A percentile compares a stretch with the other conserved stretches of the same genome.
These are phyloP conservation scores for Rotaria sp. DNA, from an alignment of 2,888 invertebrate species.

Conservation along the genomic window DNA sequence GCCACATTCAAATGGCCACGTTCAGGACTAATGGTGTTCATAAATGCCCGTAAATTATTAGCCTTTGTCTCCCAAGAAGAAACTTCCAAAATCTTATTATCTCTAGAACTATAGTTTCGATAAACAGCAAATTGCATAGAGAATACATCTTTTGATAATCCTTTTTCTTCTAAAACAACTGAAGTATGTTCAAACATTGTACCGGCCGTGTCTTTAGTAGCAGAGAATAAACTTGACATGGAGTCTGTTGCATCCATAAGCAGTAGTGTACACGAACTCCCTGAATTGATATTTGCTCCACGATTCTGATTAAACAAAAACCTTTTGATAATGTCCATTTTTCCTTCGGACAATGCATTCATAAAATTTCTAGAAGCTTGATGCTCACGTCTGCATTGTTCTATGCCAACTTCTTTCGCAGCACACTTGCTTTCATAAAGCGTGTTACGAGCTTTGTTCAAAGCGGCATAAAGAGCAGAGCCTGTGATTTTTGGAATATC, in stretches of 20 bases:
- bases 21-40: too few relatives aligned
- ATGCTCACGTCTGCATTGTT: neutral
- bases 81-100: too few relatives aligned
- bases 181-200: neutral
- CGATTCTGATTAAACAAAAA: neutral
- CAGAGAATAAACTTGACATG: neutral
- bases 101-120: too few relatives aligned
- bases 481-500: neutral
- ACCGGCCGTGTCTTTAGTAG: neutral
- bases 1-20: too few relatives aligned
- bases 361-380: neutral
- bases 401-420: neutral
- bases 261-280: neutral
- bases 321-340: neutral
- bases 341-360: neutral
- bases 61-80: too few relatives aligned
- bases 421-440: neutral
- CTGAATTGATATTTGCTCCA: neutral
- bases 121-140: too few relatives aligned
- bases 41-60: too few relatives aligned
- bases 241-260: too few relatives aligned
- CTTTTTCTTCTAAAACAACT: neutral
- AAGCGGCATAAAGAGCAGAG: neutral
- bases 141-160: neutral
- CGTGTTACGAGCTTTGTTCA: neutral